These are phyloP conservation scores for Coptodon rendalli DNA, from an alignment of 2,113 vertebrate species.

Conservation along the genomic window DNA sequence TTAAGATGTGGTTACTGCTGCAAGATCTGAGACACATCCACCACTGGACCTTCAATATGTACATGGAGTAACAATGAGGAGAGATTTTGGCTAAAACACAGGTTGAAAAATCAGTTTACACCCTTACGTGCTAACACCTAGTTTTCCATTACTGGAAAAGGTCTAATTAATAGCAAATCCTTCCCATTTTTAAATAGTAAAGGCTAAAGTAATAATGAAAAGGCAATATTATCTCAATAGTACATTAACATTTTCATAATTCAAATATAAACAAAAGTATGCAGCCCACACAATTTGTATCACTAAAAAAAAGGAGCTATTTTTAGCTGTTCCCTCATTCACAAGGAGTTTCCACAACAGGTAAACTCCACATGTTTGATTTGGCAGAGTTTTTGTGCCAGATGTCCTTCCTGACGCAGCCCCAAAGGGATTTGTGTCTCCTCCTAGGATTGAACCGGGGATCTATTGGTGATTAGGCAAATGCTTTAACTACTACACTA, in stretches of 20 bases:
- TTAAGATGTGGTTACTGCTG: background rate
- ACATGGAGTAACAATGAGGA: constrained; percentile 5
- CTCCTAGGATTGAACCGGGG: background rate
- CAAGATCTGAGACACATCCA: constrained; percentile 24
- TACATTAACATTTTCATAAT: background rate
- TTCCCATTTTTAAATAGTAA: background rate
- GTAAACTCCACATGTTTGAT: background rate
- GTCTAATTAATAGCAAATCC: background rate
- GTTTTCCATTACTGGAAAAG: background rate
- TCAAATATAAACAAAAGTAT: background rate
- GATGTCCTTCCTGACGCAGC: background rate
- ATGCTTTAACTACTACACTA: background rate
- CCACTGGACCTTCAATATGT: background rate
- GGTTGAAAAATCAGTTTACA: background rate
- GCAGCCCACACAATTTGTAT: background rate
- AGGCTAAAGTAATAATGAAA: background rate
- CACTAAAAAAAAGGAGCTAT: background rate
- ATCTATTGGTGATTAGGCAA: background rate
- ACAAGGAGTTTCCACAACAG: background rate
- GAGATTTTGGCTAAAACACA: background rate
- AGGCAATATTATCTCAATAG: background rate
- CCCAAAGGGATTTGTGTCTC: background rate
- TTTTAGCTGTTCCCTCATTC: background rate
- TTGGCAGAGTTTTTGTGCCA: background rate
- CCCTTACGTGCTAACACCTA: background rate